Base-by-base conservation (phyloP, 2,888 invertebrate genomes). In the Clivina fossor region DNA sequence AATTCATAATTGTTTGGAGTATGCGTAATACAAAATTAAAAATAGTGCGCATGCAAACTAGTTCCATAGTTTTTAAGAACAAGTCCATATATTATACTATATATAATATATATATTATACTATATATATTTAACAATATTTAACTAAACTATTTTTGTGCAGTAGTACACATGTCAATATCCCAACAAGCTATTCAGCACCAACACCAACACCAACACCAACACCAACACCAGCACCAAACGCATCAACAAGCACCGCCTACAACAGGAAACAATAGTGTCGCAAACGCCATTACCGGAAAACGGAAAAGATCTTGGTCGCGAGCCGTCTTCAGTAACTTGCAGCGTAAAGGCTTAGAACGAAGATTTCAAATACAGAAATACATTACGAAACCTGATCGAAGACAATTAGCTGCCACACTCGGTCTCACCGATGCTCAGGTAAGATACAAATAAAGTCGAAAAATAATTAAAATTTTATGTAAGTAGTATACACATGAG, bases 331-430 rank as follows among this genome's bases (percentile, higher is more conserved):
- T 96, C 71, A 94, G 93, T 68, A 93, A 93, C 69, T 78, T 95
- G 2, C 95, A 96, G 71, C 75, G 95, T n/a, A 95, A 95, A 71
- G 95, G 95, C 0, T 76, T 96, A 51, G 95, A 96, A 75, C 82
- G 92, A 62, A 78, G 94, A 64, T 96, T 96, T 71, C 90, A 93
- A 68, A 83, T 94, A 62, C 95, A 95, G 72, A 95, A 95, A 71
- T 96, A 96, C 69, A 95, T 96, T 59, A 95, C 94, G 1, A 96
- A 95, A 71, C 95, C 94, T 0, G 95, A 96, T 68, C 78, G 95
- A 69, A 78, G 94, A 63, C 93, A 94, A 72, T 74, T 96, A 58
- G 95, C 95, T 0, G 93, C 93, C 3, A 90, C 93, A 8, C 75
- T 96, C 22, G 94, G 94, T 49, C 82, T 95, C 5, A 94, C 94